Conservation (phyloP, 2,888 invertebrate species). For the Agonopterix alstromeriana region DNA sequence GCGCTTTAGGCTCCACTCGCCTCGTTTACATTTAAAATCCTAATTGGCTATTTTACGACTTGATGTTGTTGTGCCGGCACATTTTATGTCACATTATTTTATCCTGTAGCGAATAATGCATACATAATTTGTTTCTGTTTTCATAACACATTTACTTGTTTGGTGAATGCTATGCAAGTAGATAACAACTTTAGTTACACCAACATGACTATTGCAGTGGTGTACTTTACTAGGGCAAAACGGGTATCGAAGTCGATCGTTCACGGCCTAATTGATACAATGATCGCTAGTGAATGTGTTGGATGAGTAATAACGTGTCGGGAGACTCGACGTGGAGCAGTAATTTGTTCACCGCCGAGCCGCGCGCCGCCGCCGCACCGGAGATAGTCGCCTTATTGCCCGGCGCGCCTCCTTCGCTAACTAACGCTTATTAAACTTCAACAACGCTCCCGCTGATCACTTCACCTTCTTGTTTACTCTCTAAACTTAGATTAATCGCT, state of each 20-base stretch:
- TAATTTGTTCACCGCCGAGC: slow-evolving; percentile 41
- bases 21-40: slow-evolving; percentile 50
- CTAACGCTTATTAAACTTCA: slow-evolving; percentile 76
- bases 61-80: slow-evolving; percentile 24
- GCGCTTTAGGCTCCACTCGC: slow-evolving; percentile 41
- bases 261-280: slow-evolving; percentile 32
- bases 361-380: slow-evolving; percentile 37
- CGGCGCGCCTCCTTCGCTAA: slow-evolving; percentile 54
- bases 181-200: slow-evolving; percentile 1
- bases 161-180: background rate
- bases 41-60: slow-evolving; percentile 52
- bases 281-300: slow-evolving; percentile 24
- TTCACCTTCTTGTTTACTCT: slow-evolving; percentile 73
- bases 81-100: slow-evolving; percentile 18
- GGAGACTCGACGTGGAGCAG: slow-evolving; percentile 17
- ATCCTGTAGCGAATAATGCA: slow-evolving; percentile 7
- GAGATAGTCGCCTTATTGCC: slow-evolving; percentile 69
- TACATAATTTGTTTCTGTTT: slow-evolving; percentile 7
- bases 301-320: slow-evolving; percentile 28
- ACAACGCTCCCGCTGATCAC: slow-evolving; percentile 72
- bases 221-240: slow-evolving; percentile 5
- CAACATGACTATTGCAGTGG: background rate
- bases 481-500: slow-evolving; percentile 74
- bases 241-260: slow-evolving; percentile 23
- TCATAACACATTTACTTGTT: slow-evolving; percentile 4